Evolutionary conservation across 2,113 vertebrate species (phyloP), one percentile per base, ranked within the genome.

Genomic region (Columbina picui): DNA sequence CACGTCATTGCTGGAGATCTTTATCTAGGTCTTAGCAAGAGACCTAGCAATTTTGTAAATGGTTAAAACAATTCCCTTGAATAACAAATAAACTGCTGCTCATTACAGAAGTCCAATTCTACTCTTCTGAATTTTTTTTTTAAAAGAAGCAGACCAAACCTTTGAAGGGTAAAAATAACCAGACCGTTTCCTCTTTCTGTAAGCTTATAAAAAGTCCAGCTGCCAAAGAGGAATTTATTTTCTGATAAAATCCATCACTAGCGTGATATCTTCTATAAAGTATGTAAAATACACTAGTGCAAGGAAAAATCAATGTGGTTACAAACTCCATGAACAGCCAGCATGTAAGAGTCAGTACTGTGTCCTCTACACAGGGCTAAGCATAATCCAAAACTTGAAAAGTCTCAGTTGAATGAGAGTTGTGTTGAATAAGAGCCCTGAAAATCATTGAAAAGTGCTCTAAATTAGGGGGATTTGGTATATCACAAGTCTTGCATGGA

Each of bases 361-460:
- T n/a, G 27, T 27, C 30, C 36, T 3, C 39, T 8, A 2, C 1
- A 3, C 32, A 19, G 26, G 10, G 9, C 43, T 56, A 27, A 7
- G 10, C 8, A 5, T 7, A 29, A 25, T 15, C 45, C 3, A 0
- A 34, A 38, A 57, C 13, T 2, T 9, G 26, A 30, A 43, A 47
- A 25, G 11, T 12, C 52, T 43, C 55, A 57, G 21, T 0, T 36
- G 36, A 45, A 45, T 45, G 43, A 45, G 43, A 45, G 43, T 45
- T 45, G 43, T 45, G 18, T 45, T 50, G 11, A 79, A 1, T 8
- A 57, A 59, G 9, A 59, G 41, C 38, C 18, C 11, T 6, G 10
- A 84, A 23, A 56, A 78, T 27, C 26, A 87, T 21, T 17, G 27
- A 20, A 30, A 63, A 19, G 13, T 1, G 0, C 0, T 10, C 38